Base-by-base conservation (phyloP, 2,888 invertebrate genomes). In the Aphidoletes aphidimyza region DNA sequence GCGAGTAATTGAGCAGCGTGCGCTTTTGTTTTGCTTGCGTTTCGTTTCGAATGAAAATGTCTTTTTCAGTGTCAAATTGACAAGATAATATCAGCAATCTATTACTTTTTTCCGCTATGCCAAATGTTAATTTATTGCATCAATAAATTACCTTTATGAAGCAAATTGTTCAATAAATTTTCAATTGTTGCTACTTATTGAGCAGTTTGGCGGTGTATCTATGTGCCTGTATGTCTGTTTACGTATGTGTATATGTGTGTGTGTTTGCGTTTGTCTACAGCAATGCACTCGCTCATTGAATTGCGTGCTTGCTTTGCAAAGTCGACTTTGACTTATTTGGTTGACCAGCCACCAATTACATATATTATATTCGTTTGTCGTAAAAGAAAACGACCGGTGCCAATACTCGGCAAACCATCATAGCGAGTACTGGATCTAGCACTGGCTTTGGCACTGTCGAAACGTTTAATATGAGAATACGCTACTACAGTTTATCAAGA, bases 101-200 rank as follows among this genome's bases (percentile, higher is more conserved):
- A 69, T 69, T 69, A 30, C 69, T 69, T 69, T 69, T 42, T 69
- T 34, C 69, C 30, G 34, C 30, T 69, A n/a, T 69, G 69, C 30
- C 69, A 69, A 69, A 69, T 69, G 69, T 69, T 69, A 69, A 69
- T 69, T 69, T 69, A 69, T 69, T 69, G 34, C 69, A 69, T 69
- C 69, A 69, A 69, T 69, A 69, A 69, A 69, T 69, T 69, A 69
- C 69, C 69, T 69, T 69, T 69, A 69, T 69, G 69, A 69, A 69
- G 69, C 69, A 69, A 69, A 69, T 69, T 69, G 69, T 69, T 69
- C 69, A 69, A 69, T 69, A 69, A 69, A 69, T 69, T 69, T 69
- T 69, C 69, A 69, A 69, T 69, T 69, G 34, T 69, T 69, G 69
- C 69, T 34, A 69, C 69, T 69, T 30, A 69, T 69, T 69, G 30